Conservation (phyloP, 2,888 invertebrate species). For the Silvanus unidentatus region DNA sequence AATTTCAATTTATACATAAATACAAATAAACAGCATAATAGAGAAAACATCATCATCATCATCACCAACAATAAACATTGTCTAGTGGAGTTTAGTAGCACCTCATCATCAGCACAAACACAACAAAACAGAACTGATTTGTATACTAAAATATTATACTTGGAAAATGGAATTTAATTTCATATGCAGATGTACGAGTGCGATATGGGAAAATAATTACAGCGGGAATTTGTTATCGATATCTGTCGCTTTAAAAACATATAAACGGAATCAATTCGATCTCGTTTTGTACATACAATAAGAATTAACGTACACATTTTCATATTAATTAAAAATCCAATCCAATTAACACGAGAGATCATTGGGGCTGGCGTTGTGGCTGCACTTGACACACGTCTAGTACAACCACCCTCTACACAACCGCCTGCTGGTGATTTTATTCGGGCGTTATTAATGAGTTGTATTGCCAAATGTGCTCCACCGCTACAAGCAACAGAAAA, state of each 20-base stretch:
- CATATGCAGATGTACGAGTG: no score
- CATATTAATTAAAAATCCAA: conserved; percentile 49
- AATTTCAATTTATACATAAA: conserved; percentile 21
- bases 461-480: not conserved
- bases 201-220: conserved; percentile 18
- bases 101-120: conserved; percentile 3
- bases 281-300: conserved; percentile 16
- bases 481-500: not conserved
- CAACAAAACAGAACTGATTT: no score
- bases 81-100: conserved; percentile 9
- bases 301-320: conserved; percentile 36
- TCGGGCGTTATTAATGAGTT: conserved; percentile 23
- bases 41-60: conserved; percentile 8
- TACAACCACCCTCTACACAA: conserved; percentile 32
- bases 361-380: conserved; percentile 40
- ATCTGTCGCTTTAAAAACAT: conserved; percentile 12
- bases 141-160: no score
- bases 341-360: conserved; percentile 46
- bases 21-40: not conserved
- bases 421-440: conserved; percentile 20
- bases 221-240: conserved; percentile 10
- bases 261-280: no score
- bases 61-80: conserved; percentile 10
- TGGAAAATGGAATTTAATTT: no score
- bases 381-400: conserved; percentile 47